Conservation (phyloP, 2,797 vertebrate species). For the Gymnopithys bicolor region DNA sequence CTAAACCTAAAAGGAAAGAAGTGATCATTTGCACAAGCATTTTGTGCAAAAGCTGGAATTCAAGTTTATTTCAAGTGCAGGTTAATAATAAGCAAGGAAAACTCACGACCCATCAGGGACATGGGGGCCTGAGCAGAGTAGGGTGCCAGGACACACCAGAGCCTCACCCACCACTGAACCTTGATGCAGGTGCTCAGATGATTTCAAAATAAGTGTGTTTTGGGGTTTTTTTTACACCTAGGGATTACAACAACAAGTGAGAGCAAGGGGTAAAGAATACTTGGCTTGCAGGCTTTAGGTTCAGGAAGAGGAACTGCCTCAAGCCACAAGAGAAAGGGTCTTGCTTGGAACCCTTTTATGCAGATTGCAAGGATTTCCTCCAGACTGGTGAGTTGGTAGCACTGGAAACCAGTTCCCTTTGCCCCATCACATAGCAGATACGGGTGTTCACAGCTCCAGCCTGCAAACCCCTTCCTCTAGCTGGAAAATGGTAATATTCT, state of each 20-base stretch:
- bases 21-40: fast-evolving
- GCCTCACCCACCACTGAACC: not conserved
- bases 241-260: no score
- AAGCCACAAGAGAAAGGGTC: not conserved
- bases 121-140: not conserved
- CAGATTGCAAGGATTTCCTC: not conserved
- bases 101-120: fast-evolving
- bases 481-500: not conserved
- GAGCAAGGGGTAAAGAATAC: not conserved
- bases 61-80: fast-evolving
- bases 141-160: not conserved
- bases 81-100: not conserved
- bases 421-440: not conserved
- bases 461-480: not conserved
- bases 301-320: not conserved
- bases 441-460: not conserved
- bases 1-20: not conserved
- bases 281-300: not conserved
- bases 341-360: not conserved
- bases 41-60: not conserved
- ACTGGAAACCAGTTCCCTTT: not conserved
- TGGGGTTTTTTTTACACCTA: not conserved
- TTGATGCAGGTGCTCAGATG: not conserved
- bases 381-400: not conserved
- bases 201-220: not conserved